Evolutionary conservation across 1,140 invertebrate species (phyloP), one percentile per base, ranked within the genome.

Genomic region (Zaprionus camerounensis): DNA sequence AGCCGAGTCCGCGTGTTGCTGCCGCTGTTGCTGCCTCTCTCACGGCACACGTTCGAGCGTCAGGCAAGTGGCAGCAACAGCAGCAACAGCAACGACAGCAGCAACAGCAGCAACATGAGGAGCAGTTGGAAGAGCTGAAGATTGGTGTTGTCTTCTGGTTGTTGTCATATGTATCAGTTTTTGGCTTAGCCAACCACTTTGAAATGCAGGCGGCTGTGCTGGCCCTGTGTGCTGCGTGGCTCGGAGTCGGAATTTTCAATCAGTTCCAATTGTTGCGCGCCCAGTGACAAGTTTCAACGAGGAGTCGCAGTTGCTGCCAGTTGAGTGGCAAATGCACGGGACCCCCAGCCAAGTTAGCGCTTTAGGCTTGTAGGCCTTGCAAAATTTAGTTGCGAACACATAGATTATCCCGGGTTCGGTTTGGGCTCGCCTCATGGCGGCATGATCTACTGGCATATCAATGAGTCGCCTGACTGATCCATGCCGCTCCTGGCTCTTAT

Each of bases 151-250:
- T 71, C 69, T 72, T 72, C 72, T 77, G 80, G 69, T 80, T 90
- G 81, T 88, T 88, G 84, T 88, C 84, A 88, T 88, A 88, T 88
- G 78, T 83, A 82, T 81, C 85, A 88, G 84, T 87, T 87, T 87
- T 87, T 81, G 84, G 85, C 84, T 88, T 88, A 80, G 74, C 38
- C 73, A 66, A 69, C 68, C 83, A 88, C 81, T 87, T 87, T 73
- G 84, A 72, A 80, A 87, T 83, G 73, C 84, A 81, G 74, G 77
- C 65, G 58, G 51, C 61, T 41, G 34, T 17, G 24, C 17, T 64
- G 28, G 28, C 17, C 36, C 44, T 28, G 41, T 65, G 74, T 24
- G 51, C 15, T 24, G 5, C 12, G 31, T 49, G 59, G 11, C 41
- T 55, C 57, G 58, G 55, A 70, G 73, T 81, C 75, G 85, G 85